Base-by-base conservation (phyloP, 2,797 vertebrate genomes). In the Centroberyx gerrardi region DNA sequence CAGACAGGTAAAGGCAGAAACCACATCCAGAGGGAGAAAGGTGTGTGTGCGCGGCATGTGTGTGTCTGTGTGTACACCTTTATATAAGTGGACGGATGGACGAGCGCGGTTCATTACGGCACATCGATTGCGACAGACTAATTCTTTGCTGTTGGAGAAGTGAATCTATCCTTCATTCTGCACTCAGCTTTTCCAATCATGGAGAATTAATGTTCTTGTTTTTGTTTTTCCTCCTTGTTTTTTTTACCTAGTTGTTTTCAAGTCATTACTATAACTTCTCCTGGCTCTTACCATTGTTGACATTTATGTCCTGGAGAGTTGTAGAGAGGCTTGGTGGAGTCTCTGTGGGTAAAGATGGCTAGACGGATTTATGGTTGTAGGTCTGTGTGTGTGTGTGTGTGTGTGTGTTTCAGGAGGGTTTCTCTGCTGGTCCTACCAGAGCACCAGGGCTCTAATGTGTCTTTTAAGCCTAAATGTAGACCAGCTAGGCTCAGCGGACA, bases 1-100 rank as follows among this genome's bases (percentile, higher is more conserved):
- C 92, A 88, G 83, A 91, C 95, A 98, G 97, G 97, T 98, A 97
- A 97, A 93, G 66, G 69, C 51, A 78, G 74, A 78, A 82, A 72
- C 51, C 74, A 75, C 71, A 63, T 46, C 66, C 49, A 55, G 60
- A 72, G 65, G 73, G 48, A 54, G 80, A 72, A 60, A 82, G 83
- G 28, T 53, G 27, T 29, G 52, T 27, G 44, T 46, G 15, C 13
- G 64, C 22, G 22, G 22, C 22, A 22, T 22, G 28, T 53, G 27
- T 29, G 52, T 27, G 44, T 55, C 9, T 22, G 22, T 22, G 22
- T 46, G 73, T 42, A 42, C 15, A 33, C 51, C 22, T 53, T 10
- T 44, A 56, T 38, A 46, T 33, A 15, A 22, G 38, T 60, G 67
- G 8, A 22, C 2, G 6, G 8, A 56, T 3, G 2, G 1, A 59